Percentiles rank a stretch among this genome's conserved stretches.
phyloP scores from a whole-genome alignment of 2,888 invertebrate species.

The Schizotus pectinicornis region DNA sequence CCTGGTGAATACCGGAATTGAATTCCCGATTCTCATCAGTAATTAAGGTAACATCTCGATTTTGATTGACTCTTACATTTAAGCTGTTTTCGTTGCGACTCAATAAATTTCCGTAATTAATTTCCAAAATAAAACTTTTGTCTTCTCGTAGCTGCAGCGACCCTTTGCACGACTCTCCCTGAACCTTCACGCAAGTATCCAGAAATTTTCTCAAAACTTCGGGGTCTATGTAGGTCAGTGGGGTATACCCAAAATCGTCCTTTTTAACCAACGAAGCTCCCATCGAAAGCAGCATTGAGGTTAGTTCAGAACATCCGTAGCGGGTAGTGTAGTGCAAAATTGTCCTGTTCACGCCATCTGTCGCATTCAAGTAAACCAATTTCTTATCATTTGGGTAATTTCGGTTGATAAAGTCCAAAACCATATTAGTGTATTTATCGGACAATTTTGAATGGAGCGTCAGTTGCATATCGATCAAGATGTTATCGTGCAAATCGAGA shows the following conservation, averaged over 20 bases:
- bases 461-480: constrained; percentile 1
- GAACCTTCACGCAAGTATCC: neutral
- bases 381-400: neutral
- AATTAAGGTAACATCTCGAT: neutral
- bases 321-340: constrained; percentile 4
- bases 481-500: neutral
- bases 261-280: constrained; percentile 8
- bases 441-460: neutral
- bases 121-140: neutral
- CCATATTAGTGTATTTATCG: constrained; percentile 3
- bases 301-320: neutral
- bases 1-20: neutral
- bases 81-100: neutral
- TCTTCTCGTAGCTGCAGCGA: neutral
- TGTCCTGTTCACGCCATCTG: constrained; percentile 5
- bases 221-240: constrained; percentile 5
- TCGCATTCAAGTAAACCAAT: neutral
- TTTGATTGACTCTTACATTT: neutral
- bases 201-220: constrained; percentile 4
- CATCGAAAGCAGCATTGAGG: neutral
- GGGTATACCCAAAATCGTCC: constrained; percentile 7
- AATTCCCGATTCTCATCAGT: neutral
- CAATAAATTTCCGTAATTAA: neutral
- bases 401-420: neutral
- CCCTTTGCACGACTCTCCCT: neutral